Conservation (phyloP, 2,797 vertebrate genomes). For the Macrochelys suwanniensis region DNA sequence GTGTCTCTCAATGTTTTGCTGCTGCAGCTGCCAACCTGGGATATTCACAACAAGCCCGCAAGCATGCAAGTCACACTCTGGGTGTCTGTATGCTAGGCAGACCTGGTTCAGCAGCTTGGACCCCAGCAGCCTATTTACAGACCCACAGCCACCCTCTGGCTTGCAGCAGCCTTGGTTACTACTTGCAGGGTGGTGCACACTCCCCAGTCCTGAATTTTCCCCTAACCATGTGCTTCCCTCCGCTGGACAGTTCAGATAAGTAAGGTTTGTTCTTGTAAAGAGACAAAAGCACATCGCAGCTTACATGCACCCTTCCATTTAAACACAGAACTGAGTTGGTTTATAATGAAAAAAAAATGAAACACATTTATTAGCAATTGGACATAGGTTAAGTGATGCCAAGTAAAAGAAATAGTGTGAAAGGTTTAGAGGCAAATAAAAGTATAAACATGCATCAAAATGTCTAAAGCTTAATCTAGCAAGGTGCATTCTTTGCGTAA, state of each 20-base stretch:
- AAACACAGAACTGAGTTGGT: neutral
- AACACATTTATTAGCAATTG: neutral
- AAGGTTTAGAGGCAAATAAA: neutral
- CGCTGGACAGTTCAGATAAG: neutral
- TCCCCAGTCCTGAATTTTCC: neutral
- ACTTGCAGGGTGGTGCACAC: neutral
- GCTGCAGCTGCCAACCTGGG: neutral
- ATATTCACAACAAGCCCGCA: neutral
- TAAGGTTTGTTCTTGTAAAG: too few species aligned
- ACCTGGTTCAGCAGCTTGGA: neutral
- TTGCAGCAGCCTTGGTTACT: neutral
- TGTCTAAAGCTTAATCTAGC: neutral
- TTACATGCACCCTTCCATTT: too few species aligned
- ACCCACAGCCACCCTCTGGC: neutral
- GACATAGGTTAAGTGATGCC: neutral
- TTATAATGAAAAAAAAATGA: neutral
- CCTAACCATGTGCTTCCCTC: neutral
- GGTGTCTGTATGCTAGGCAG: neutral
- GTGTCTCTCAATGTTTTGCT: neutral
- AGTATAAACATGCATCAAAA: neutral
- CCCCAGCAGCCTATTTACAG: neutral
- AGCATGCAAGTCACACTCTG: neutral
- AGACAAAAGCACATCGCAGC: too few species aligned
- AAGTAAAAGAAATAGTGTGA: neutral
- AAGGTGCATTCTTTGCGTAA: neutral